A percentile compares a stretch with the other conserved stretches of the same genome.
phyloP scores from a whole-genome alignment of 2,113 vertebrate species.

The Fregetta grallaria region DNA sequence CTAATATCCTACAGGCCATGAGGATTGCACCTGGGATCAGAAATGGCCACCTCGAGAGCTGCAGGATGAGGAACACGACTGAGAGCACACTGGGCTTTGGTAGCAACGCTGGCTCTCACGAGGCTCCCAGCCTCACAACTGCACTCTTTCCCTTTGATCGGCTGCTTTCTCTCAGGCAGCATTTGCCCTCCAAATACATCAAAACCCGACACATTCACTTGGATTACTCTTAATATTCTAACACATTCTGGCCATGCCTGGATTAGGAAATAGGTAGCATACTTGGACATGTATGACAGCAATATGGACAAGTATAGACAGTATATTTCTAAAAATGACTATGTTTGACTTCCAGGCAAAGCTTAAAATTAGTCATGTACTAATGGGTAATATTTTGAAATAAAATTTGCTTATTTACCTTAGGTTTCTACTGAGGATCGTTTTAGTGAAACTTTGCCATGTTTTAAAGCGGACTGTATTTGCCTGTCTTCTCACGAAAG shows the following conservation, averaged over 20 bases:
- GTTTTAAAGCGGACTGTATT: not conserved
- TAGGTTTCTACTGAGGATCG: not conserved
- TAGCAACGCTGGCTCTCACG: not conserved
- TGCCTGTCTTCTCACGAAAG: not conserved
- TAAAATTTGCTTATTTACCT: not conserved
- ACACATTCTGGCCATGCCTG: not conserved
- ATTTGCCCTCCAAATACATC: not conserved
- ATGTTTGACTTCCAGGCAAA: not conserved
- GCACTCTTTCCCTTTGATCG: accelerated
- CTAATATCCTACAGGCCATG: not conserved
- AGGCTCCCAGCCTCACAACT: not conserved
- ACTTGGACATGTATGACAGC: not conserved
- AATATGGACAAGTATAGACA: not conserved
- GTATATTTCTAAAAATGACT: not conserved
- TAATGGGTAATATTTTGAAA: not conserved
- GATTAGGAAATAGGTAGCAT: not conserved
- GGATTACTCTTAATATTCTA: not conserved
- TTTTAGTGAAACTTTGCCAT: not conserved
- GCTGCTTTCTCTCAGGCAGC: not conserved
- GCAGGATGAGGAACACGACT: not conserved
- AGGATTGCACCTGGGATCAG: not conserved
- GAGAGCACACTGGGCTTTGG: not conserved
- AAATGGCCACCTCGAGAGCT: not conserved
- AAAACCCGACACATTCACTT: not conserved
- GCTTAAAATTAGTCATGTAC: not conserved